A percentile compares a stretch with the other conserved stretches of the same genome.
Evolutionary conservation across 1,140 invertebrate species (phyloP).

Genomic region (Chymomyza costata): DNA sequence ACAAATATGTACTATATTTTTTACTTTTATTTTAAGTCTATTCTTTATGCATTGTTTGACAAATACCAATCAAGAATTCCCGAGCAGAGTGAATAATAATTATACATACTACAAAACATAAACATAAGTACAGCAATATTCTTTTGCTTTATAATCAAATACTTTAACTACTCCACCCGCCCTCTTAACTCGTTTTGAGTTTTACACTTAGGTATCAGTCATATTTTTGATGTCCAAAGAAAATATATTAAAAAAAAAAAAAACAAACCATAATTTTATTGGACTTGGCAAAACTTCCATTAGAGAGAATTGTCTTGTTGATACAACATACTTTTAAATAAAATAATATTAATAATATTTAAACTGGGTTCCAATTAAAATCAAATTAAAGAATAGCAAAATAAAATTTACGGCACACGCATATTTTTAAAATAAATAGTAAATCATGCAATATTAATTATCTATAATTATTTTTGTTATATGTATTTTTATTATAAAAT

Average conservation of each 20-base stretch:
- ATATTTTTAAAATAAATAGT: slow-evolving; percentile 51
- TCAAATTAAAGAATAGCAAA: slow-evolving; percentile 59
- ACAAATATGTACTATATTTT: neutral
- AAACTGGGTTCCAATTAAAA: slow-evolving; percentile 38
- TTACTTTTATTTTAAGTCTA: neutral
- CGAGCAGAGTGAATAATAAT: neutral
- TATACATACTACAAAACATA: neutral
- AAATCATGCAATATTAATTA: too few relatives aligned
- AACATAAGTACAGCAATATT: neutral
- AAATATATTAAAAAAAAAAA: slow-evolving; percentile 20
- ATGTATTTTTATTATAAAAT: slow-evolving; percentile 53
- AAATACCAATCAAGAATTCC: neutral
- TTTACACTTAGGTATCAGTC: too few relatives aligned
- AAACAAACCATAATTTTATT: slow-evolving; percentile 12
- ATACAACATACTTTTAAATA: slow-evolving; percentile 12
- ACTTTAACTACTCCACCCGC: too few relatives aligned
- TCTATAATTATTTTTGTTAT: slow-evolving; percentile 33
- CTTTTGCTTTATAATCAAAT: too few relatives aligned
- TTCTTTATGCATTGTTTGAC: neutral
- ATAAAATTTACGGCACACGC: too few relatives aligned
- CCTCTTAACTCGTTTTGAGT: too few relatives aligned
- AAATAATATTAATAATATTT: too few relatives aligned
- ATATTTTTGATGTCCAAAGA: slow-evolving; percentile 70
- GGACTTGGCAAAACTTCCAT: slow-evolving; percentile 21
- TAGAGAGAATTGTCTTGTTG: slow-evolving; percentile 41